Conservation (phyloP, 2,888 invertebrate species). For the Elaeidobius kamerunicus region DNA sequence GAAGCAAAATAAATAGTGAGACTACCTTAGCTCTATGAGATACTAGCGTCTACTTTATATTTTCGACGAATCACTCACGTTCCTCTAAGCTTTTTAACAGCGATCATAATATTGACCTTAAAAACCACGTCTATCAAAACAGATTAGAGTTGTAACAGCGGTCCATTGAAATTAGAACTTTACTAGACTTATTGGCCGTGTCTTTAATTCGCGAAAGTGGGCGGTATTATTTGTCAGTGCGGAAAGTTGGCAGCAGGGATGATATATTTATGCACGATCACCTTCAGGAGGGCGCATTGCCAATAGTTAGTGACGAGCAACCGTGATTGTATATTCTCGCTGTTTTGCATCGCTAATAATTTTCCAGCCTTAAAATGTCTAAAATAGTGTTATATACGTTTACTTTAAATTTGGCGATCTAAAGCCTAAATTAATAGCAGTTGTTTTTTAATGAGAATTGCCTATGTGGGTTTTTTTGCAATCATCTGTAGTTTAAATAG, state of each 20-base stretch:
- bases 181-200: slow-evolving; percentile 10
- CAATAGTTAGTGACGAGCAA: slow-evolving; percentile 24
- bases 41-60: too few relatives aligned
- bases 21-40: too few relatives aligned
- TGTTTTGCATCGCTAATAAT: too few relatives aligned
- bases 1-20: too few relatives aligned
- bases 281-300: slow-evolving; percentile 26
- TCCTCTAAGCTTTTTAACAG: slow-evolving; percentile 2
- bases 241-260: slow-evolving; percentile 28
- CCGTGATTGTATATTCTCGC: slow-evolving; percentile 3
- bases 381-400: too few relatives aligned
- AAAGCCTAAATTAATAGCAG: too few relatives aligned
- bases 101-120: slow-evolving; percentile 9
- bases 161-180: slow-evolving; percentile 1
- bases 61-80: slow-evolving; percentile 3
- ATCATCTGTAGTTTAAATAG: too few relatives aligned
- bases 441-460: too few relatives aligned
- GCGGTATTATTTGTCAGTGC: slow-evolving; percentile 15
- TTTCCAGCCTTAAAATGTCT: too few relatives aligned
- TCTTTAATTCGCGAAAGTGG: slow-evolving; percentile 16
- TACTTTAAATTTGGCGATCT: too few relatives aligned
- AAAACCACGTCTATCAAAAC: slow-evolving; percentile 3
- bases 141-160: slow-evolving; percentile 5
- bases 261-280: slow-evolving; percentile 25
- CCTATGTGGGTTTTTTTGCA: too few relatives aligned